Evolutionary conservation across 2,888 invertebrate species (phyloP).

Genomic region (Acanthosoma haemorrhoidale): DNA sequence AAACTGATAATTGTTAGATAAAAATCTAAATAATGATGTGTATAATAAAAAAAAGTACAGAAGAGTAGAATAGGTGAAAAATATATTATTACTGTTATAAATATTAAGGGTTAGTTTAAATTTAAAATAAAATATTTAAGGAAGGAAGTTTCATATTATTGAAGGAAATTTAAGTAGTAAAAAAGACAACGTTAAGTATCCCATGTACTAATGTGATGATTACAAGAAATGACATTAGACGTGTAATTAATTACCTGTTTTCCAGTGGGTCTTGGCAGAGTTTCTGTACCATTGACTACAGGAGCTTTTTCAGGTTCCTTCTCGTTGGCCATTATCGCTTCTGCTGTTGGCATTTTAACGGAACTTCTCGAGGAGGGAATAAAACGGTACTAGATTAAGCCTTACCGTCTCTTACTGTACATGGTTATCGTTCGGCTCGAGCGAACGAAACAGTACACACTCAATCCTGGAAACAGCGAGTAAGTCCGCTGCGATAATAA

Average conservation of each 20-base stretch:
- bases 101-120: neutral
- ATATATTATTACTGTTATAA: too few relatives aligned
- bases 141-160: neutral
- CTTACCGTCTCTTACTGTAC: neutral
- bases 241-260: constrained; percentile 50
- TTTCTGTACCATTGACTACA: constrained; percentile 57
- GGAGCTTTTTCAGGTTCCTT: constrained; percentile 50
- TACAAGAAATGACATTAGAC: neutral
- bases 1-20: too few relatives aligned
- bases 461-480: too few relatives aligned
- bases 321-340: constrained; percentile 39
- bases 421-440: neutral
- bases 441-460: neutral
- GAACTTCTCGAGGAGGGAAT: neutral
- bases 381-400: neutral
- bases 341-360: constrained; percentile 41
- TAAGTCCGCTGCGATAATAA: too few relatives aligned
- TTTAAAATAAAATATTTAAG: neutral
- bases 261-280: constrained; percentile 52
- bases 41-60: too few relatives aligned
- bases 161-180: neutral
- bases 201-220: neutral
- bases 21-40: too few relatives aligned
- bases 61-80: too few relatives aligned
- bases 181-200: neutral